phyloP scores from a whole-genome alignment of 1,140 invertebrate species.

The Caenorhabditis remanei region DNA sequence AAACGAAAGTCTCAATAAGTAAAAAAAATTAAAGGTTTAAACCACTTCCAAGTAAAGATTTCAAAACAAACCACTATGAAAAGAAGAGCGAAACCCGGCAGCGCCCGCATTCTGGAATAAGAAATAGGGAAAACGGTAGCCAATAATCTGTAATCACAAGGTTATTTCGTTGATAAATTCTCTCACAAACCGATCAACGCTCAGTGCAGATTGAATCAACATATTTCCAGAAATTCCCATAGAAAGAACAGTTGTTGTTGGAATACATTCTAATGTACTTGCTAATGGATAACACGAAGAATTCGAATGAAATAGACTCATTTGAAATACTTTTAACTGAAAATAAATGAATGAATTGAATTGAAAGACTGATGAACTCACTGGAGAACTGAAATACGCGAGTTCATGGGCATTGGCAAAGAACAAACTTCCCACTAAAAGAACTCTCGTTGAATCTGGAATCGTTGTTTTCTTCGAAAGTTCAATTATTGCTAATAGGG shows the following conservation, averaged over 20 bases:
- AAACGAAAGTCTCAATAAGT: too few species aligned
- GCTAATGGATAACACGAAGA: conserved; percentile 26
- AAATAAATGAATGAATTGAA: neutral
- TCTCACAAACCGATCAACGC: conserved; percentile 16
- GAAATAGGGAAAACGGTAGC: conserved; percentile 2
- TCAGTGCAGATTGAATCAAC: conserved; percentile 30
- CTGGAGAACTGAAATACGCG: conserved; percentile 13
- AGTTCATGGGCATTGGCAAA: conserved; percentile 44
- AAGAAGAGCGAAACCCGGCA: neutral
- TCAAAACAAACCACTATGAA: neutral
- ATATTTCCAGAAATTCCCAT: conserved; percentile 46
- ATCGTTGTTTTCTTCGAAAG: conserved; percentile 28
- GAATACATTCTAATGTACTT: conserved; percentile 21
- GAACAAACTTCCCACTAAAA: conserved; percentile 1
- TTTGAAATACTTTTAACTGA: conserved; percentile 14
- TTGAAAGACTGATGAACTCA: neutral
- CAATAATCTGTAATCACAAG: neutral
- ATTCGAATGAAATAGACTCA: conserved; percentile 14
- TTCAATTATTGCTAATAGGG: neutral
- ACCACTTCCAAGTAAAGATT: neutral
- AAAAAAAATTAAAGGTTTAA: neutral
- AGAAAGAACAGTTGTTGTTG: conserved; percentile 32
- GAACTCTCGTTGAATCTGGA: conserved; percentile 30
- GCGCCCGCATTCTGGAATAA: conserved; percentile 26
- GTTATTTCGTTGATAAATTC: neutral